These are phyloP conservation scores for Tetramorium bicarinatum DNA, from an alignment of 2,888 invertebrate genomes.

Conservation along the genomic window DNA sequence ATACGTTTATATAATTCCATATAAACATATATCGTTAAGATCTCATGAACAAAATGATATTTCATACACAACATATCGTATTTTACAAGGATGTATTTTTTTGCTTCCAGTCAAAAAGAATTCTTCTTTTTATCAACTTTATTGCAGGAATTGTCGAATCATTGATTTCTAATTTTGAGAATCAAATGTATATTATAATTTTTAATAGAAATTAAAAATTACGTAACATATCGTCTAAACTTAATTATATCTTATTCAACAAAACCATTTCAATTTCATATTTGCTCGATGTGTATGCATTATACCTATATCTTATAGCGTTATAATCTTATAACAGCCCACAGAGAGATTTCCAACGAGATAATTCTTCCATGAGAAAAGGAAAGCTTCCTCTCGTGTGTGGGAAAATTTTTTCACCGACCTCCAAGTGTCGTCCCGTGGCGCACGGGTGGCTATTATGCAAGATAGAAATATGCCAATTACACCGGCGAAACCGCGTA, in stretches of 20 bases:
- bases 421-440: conserved; percentile 60
- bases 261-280: conserved; percentile 15
- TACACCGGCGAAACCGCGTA: conserved; percentile 48
- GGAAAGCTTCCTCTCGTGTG: conserved; percentile 63
- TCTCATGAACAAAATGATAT: conserved; percentile 27
- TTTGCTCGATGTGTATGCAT: conserved; percentile 14
- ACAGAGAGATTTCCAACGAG: conserved; percentile 60
- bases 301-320: neutral
- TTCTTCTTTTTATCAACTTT: neutral
- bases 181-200: conserved; percentile 8
- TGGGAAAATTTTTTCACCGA: conserved; percentile 68
- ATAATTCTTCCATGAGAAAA: conserved; percentile 65
- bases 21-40: conserved; percentile 31
- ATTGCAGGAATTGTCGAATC: neutral
- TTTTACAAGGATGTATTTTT: neutral
- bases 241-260: conserved; percentile 27
- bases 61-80: neutral
- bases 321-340: conserved; percentile 10
- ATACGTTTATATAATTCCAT: conserved; percentile 26
- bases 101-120: neutral
- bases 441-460: conserved; percentile 47
- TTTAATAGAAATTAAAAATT: conserved; percentile 31
- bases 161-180: conserved; percentile 10
- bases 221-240: conserved; percentile 23
- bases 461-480: conserved; percentile 66